Base-by-base conservation (phyloP, 2,888 invertebrate genomes). In the Meganola albula region DNA sequence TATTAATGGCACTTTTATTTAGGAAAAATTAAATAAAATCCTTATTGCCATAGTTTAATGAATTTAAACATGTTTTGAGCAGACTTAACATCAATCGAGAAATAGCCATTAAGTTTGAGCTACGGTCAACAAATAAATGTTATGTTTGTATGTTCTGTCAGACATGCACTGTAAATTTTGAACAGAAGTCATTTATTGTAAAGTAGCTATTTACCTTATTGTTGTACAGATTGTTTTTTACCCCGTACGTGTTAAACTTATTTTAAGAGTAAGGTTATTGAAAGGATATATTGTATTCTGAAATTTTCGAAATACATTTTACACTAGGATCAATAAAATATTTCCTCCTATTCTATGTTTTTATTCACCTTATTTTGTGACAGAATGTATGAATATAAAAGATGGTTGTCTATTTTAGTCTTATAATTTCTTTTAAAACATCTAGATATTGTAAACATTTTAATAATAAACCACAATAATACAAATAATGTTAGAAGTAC, bases 271-370 rank as follows among this genome's bases (percentile, higher is more conserved):
- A 80, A 83, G 74, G 68, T 71, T 79, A 78, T 80, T 77, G 63
- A 79, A 76, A 74, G 61, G 69, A 76, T 74, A 75, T 77, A 78
- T 75, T 79, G 78, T 83, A 84, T 77, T 80, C 68, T 74, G 77
- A 75, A 78, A 79, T 84, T 85, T 85, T 85, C 75, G 78, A 83
- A 82, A 79, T 74, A 78, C 73, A 71, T 78, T 84, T 84, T 84
- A 84, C 82, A 80, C 76, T 78, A 80, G 74, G 74, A 83, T 85
- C 84, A 84, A 85, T 85, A 83, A 85, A 85, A 74, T 83, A 83
- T 80, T 82, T 77, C 75, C 72, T 69, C 72, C 67, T 59, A 58
- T 58, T 51, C 47, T 52, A 54, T 58, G 60, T 70, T 75, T 70
- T 66, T 57, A 66, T 74, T 68, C 44, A 48, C 51, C 48, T 48